Base-by-base conservation (phyloP, 2,797 vertebrate genomes). In the Betta splendens region DNA sequence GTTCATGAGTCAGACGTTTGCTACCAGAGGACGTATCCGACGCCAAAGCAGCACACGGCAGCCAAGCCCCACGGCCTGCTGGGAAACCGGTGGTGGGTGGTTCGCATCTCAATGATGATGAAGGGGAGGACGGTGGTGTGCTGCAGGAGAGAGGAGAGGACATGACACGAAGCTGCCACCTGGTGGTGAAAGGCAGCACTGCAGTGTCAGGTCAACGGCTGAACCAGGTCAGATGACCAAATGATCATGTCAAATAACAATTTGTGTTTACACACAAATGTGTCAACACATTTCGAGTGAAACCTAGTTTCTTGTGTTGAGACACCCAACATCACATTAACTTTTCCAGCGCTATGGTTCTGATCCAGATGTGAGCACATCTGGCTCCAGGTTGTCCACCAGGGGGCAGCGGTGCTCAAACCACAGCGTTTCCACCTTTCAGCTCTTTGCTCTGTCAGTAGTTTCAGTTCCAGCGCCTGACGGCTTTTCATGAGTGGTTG, bases 31-130 rank as follows among this genome's bases (percentile, higher is more conserved):
- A 98, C 93, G 91, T 99, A 98, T 87, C 91, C 94, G 64, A 95
- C 56, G 21, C 94, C 92, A 55, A 99, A 96, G 90, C 84, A 89
- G 83, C 93, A 95, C 44, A 95, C 93, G 8, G 95, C 94, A 5
- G 87, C 77, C 72, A 98, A 87, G 46, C 97, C 96, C 31, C 91
- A 93, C 52, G 66, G 81, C 89, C 95, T 95, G 88, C 94, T 95
- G 87, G 97, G 97, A 83, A 98, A 99, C 36, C 91, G 90, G 79
- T 99, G 96, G 85, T 92, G 93, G 63, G 95, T 96, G 75, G 96
- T 98, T 90, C 96, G 93, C 97, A 99, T 99, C 93, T 99, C 95
- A 49, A 99, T 99, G 89, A 99, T 92, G 91, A 99, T 94, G 91
- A 99, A 99, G 49, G 97, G 97, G 32, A 99, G 92, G 37, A 99